These are phyloP conservation scores for Palythoa grandiflora DNA, from an alignment of 92 coral and sea anemone species.

Conservation along the genomic window DNA sequence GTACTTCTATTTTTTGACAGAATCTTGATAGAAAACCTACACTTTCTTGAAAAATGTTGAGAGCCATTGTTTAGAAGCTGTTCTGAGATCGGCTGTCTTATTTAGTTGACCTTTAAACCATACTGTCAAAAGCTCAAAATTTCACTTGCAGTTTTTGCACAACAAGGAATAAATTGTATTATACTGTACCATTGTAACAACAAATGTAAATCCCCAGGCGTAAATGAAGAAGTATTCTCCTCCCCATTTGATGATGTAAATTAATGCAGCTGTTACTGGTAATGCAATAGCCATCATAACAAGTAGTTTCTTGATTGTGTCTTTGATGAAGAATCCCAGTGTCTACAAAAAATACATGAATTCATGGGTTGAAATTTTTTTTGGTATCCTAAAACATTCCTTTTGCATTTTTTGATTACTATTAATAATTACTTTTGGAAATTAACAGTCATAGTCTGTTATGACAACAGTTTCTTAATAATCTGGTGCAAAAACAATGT, in stretches of 20 bases:
- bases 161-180: background rate
- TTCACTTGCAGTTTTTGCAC: no score
- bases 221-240: slow-evolving; percentile 96
- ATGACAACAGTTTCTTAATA: no score
- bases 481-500: no score
- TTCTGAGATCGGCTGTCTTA: no score
- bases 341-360: slow-evolving; percentile 66
- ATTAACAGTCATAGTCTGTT: no score
- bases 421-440: background rate
- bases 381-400: background rate
- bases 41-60: no score
- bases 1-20: no score
- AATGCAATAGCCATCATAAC: slow-evolving; percentile 82
- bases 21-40: no score
- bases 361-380: background rate
- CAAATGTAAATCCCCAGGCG: slow-evolving; percentile 91
- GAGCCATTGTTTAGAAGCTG: no score
- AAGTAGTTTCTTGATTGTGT: slow-evolving; percentile 80
- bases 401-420: no score
- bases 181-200: slow-evolving; percentile 81
- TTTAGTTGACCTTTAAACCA: no score
- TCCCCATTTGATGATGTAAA: slow-evolving; percentile 98
- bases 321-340: slow-evolving; percentile 89
- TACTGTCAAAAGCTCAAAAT: no score
- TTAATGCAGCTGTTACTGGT: slow-evolving; percentile 83